Percentiles rank a stretch among this genome's conserved stretches.
These are phyloP conservation scores for Trachymyrmex cornetzi DNA, from an alignment of 1,140 invertebrate genomes.

Conservation along the genomic window DNA sequence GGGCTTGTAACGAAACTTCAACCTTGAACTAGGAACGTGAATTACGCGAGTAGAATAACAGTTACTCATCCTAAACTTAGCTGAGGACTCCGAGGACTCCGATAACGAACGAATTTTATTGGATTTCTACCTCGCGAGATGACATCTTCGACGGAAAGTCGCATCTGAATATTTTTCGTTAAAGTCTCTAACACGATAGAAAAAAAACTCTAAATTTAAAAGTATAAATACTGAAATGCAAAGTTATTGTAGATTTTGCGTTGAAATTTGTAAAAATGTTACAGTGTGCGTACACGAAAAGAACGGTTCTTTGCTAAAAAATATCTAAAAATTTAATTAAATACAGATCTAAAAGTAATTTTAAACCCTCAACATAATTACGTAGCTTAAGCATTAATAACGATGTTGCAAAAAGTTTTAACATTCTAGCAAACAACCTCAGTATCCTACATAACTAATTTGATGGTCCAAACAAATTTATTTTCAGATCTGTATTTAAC, in stretches of 20 bases:
- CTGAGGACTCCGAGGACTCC: not conserved
- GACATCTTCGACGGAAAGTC: not conserved
- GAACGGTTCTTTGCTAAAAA: no score
- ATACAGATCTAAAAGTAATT: no score
- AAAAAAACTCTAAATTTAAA: slow-evolving; percentile 5
- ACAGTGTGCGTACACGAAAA: not conserved
- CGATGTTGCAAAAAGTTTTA: no score
- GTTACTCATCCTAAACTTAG: not conserved
- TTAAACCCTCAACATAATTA: no score
- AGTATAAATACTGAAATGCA: not conserved
- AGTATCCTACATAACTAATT: no score
- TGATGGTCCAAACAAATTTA: no score
- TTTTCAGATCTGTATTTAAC: no score
- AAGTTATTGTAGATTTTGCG: not conserved
- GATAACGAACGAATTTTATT: not conserved
- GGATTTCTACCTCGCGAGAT: not conserved
- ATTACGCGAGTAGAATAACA: not conserved
- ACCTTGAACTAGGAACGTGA: not conserved
- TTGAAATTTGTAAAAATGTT: slow-evolving; percentile 1
- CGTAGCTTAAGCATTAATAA: no score
- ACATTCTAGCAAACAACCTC: no score
- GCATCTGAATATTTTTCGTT: not conserved
- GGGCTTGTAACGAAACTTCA: not conserved
- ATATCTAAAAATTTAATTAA: no score
- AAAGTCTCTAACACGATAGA: not conserved